Evolutionary conservation across 2,113 vertebrate genomes (phyloP).

Genomic region (Datnioides undecimradiatus): DNA sequence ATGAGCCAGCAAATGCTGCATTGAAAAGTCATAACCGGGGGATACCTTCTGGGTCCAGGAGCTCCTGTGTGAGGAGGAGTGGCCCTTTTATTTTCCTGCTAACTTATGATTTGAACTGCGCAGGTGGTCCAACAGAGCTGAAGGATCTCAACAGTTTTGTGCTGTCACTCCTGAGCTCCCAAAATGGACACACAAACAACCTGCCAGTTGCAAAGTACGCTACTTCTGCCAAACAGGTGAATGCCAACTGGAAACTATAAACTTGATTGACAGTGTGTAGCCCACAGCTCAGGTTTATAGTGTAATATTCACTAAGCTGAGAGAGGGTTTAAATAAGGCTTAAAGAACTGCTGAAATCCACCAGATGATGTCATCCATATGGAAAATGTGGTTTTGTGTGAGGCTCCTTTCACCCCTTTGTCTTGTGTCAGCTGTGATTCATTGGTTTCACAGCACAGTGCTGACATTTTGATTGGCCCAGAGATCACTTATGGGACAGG

Average conservation of each 20-base stretch:
- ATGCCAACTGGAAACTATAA: slow-evolving; percentile 35
- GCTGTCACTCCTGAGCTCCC: slow-evolving; percentile 28
- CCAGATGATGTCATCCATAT: slow-evolving; percentile 43
- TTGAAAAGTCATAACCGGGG: slow-evolving; percentile 81
- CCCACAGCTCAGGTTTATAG: slow-evolving; percentile 4
- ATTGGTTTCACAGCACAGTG: slow-evolving; percentile 65
- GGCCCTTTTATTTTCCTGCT: slow-evolving; percentile 70
- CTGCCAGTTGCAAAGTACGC: not conserved
- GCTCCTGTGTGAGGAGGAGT: slow-evolving; percentile 46
- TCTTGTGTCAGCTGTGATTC: slow-evolving; percentile 73
- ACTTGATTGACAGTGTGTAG: slow-evolving; percentile 48
- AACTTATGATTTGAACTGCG: slow-evolving; percentile 66
- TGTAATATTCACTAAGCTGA: slow-evolving; percentile 10
- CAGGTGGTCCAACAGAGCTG: slow-evolving; percentile 54
- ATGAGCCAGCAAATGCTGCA: slow-evolving; percentile 72
- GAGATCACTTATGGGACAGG: slow-evolving; percentile 70
- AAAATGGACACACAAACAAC: slow-evolving; percentile 9
- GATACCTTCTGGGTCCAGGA: slow-evolving; percentile 68
- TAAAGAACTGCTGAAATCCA: slow-evolving; percentile 50
- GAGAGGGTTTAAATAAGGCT: slow-evolving; percentile 41
- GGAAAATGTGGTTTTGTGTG: slow-evolving; percentile 18
- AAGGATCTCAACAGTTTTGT: slow-evolving; percentile 54
- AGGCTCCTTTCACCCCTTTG: slow-evolving; percentile 41
- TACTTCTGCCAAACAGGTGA: slow-evolving; percentile 21
- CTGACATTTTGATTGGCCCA: slow-evolving; percentile 73